Percentiles rank a stretch among this genome's conserved stretches.
Conservation (phyloP, 2,797 vertebrate genomes). For the Otolemur crassicaudatus region DNA sequence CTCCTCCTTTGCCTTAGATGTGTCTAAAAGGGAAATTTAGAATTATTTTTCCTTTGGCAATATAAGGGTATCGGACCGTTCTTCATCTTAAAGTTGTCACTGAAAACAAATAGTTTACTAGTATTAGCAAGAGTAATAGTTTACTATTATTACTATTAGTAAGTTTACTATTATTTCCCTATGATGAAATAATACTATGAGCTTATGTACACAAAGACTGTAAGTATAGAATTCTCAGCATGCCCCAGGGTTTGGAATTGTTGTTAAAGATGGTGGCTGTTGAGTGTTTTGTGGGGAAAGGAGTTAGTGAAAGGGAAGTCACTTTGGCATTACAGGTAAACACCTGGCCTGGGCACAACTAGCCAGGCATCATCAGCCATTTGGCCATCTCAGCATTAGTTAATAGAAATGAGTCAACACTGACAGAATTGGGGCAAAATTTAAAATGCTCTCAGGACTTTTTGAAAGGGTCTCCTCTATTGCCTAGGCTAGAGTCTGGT, state of each 20-base stretch:
- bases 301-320: background rate
- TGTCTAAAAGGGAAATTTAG: conserved; percentile 1
- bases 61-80: background rate
- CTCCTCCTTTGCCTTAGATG: background rate
- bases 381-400: background rate
- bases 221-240: background rate
- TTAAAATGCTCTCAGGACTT: background rate
- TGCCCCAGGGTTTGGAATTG: background rate
- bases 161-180: too few species aligned
- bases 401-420: background rate
- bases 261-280: background rate
- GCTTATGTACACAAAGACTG: background rate
- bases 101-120: background rate
- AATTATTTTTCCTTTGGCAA: background rate
- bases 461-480: background rate
- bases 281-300: background rate
- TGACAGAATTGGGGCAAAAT: background rate
- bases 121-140: too few species aligned
- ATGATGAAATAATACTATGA: background rate
- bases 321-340: background rate
- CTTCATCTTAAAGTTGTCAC: background rate
- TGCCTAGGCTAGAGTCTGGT: background rate
- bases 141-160: too few species aligned
- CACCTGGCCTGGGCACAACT: background rate
- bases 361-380: background rate